Conservation (phyloP, 2,888 invertebrate species). For the Philhelius pedissequus region DNA sequence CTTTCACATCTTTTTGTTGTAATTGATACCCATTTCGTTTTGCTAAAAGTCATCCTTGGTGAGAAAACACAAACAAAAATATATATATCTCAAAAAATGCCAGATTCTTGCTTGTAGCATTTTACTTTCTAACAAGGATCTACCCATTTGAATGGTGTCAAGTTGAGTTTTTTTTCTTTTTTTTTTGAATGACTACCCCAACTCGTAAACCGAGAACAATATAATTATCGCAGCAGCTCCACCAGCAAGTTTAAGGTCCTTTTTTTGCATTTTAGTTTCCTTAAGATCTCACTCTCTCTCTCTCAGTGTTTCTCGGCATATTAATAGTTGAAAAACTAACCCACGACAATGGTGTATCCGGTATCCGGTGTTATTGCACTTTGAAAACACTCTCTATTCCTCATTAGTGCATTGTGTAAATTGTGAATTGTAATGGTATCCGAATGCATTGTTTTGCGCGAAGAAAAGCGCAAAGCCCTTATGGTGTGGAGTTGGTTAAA, state of each 20-base stretch:
- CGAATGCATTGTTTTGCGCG: conserved; percentile 8
- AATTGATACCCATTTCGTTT: conserved; percentile 56
- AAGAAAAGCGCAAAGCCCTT: neutral
- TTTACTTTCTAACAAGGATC: neutral
- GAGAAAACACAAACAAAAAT: neutral
- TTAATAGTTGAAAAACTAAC: neutral
- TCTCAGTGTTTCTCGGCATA: no score
- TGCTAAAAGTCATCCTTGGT: conserved; percentile 1
- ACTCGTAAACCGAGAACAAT: conserved; percentile 19
- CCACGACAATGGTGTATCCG: conserved; percentile 52
- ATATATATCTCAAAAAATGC: conserved; percentile 71
- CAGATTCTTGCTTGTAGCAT: neutral
- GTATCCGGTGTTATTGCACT: conserved; percentile 38
- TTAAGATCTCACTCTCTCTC: neutral
- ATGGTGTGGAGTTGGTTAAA: conserved; percentile 33
- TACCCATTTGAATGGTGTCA: conserved; percentile 38
- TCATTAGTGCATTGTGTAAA: conserved; percentile 45
- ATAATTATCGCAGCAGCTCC: conserved; percentile 15
- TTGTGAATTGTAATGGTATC: conserved; percentile 33
- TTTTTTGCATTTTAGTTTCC: neutral
- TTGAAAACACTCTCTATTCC: conserved; percentile 35
- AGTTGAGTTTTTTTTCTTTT: no score
- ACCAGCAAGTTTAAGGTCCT: conserved; percentile 58
- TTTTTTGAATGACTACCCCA: neutral
- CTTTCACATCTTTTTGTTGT: conserved; percentile 30